phyloP scores from a whole-genome alignment of 2,888 invertebrate species.

The Drosophila rellima region DNA sequence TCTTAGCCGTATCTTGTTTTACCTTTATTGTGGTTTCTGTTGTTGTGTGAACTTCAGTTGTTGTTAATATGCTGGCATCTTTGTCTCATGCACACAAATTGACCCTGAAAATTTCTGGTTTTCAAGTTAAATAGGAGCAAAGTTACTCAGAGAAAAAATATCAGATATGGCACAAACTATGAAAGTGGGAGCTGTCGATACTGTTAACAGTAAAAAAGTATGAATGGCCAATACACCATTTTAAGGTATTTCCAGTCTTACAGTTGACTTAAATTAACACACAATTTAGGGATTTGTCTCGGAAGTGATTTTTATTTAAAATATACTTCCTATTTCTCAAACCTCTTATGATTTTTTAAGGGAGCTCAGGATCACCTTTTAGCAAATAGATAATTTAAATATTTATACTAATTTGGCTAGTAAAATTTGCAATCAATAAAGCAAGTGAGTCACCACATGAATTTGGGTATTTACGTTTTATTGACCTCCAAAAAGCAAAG shows the following conservation, averaged over 20 bases:
- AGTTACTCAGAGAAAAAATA: conserved; percentile 33
- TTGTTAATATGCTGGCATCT: conserved; percentile 34
- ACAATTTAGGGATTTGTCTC: background rate
- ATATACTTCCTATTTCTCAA: conserved; percentile 3
- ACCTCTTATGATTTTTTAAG: background rate
- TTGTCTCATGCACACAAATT: conserved; percentile 65
- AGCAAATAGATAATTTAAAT: background rate
- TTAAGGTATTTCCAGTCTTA: conserved; percentile 22
- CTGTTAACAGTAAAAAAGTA: conserved; percentile 31
- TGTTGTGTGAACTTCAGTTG: conserved; percentile 43
- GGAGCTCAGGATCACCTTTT: background rate
- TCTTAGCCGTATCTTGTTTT: conserved; percentile 55
- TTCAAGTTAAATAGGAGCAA: conserved; percentile 61
- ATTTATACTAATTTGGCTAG: background rate
- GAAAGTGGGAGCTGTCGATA: background rate
- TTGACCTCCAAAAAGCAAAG: conserved; percentile 70
- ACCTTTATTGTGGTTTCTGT: conserved; percentile 33
- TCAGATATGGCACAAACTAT: conserved; percentile 39
- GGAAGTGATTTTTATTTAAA: conserved; percentile 1
- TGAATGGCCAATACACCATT: conserved; percentile 19
- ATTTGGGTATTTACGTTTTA: conserved; percentile 77
- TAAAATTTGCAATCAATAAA: conserved; percentile 16
- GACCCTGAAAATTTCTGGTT: conserved; percentile 84
- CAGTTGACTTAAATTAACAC: conserved; percentile 7
- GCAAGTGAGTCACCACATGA: conserved; percentile 61